Conservation (phyloP, 2,113 vertebrate species). For the Platysteira castanea region DNA sequence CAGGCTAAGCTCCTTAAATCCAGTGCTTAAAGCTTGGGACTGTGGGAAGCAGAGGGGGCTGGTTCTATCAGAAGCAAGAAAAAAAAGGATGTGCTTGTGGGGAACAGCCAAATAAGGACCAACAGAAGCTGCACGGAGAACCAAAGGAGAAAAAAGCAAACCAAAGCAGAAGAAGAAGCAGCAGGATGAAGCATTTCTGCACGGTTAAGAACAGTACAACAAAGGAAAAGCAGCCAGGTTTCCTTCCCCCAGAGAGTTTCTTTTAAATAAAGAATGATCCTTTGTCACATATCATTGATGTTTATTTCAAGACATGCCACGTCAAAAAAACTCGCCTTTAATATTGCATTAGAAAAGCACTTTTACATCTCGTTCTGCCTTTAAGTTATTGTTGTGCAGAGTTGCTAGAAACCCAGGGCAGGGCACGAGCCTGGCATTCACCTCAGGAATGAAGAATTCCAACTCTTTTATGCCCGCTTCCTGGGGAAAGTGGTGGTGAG, state of each 20-base stretch:
- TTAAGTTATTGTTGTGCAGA: slow-evolving; percentile 61
- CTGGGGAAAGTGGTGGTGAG: slow-evolving; percentile 39
- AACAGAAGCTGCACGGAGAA: slow-evolving; percentile 5
- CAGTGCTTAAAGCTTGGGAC: not conserved
- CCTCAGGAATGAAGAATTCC: slow-evolving; percentile 28
- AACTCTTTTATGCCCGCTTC: slow-evolving; percentile 9
- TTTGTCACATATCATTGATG: slow-evolving; percentile 71
- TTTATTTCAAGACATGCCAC: slow-evolving; percentile 81
- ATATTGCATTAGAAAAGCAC: slow-evolving; percentile 79
- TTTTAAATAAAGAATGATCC: slow-evolving; percentile 69
- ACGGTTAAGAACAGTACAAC: slow-evolving; percentile 2
- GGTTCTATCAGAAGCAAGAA: slow-evolving; percentile 17
- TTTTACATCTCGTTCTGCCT: slow-evolving; percentile 69
- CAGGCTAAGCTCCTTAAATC: not conserved
- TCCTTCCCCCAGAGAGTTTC: slow-evolving; percentile 23
- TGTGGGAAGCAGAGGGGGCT: not conserved
- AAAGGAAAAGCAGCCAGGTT: slow-evolving; percentile 53
- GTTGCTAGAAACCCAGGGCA: slow-evolving; percentile 55
- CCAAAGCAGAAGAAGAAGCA: slow-evolving; percentile 11
- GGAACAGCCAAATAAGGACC: not conserved
- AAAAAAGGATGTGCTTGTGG: slow-evolving; percentile 14
- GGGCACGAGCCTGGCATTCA: slow-evolving; percentile 19
- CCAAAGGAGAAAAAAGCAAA: not conserved
- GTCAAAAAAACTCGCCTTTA: slow-evolving; percentile 71
- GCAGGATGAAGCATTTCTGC: slow-evolving; percentile 16